Evolutionary conservation across 2,797 vertebrate species (phyloP).

Genomic region (Aphelocoma californica): DNA sequence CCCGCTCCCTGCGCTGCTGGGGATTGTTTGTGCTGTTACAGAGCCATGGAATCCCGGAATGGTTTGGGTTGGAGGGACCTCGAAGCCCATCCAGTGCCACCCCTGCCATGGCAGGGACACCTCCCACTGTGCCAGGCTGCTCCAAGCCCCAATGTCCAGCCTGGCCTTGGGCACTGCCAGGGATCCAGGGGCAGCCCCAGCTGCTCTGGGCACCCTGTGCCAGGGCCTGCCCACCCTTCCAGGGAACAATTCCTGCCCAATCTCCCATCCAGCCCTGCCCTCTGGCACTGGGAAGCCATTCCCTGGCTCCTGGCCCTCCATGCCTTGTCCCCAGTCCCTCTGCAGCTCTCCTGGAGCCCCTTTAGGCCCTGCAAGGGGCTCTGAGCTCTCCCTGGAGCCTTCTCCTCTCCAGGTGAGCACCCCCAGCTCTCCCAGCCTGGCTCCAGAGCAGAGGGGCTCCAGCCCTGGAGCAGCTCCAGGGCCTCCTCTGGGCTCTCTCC

Average conservation of each 20-base stretch:
- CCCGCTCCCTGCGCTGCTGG: background rate
- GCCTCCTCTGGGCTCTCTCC: background rate
- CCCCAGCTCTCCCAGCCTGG: background rate
- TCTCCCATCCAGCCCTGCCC: too few species aligned
- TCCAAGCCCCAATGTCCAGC: background rate
- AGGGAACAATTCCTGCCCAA: too few species aligned
- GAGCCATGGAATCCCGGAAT: background rate
- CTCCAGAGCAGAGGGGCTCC: background rate
- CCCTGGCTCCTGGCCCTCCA: too few species aligned
- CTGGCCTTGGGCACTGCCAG: too few species aligned
- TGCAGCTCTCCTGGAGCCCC: background rate
- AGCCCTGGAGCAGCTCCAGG: background rate
- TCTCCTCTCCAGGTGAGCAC: background rate
- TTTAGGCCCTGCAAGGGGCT: background rate
- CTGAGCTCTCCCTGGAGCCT: background rate
- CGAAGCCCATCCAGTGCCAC: background rate
- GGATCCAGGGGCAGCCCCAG: too few species aligned
- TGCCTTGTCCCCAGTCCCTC: background rate
- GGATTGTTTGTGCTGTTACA: background rate
- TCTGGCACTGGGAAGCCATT: too few species aligned
- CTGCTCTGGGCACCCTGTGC: too few species aligned
- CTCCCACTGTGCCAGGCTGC: background rate
- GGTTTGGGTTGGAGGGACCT: background rate
- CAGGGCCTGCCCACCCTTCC: too few species aligned
- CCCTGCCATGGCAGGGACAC: background rate